Evolutionary conservation across 2,888 invertebrate species (phyloP).

Genomic region (Parnassius glacialis): DNA sequence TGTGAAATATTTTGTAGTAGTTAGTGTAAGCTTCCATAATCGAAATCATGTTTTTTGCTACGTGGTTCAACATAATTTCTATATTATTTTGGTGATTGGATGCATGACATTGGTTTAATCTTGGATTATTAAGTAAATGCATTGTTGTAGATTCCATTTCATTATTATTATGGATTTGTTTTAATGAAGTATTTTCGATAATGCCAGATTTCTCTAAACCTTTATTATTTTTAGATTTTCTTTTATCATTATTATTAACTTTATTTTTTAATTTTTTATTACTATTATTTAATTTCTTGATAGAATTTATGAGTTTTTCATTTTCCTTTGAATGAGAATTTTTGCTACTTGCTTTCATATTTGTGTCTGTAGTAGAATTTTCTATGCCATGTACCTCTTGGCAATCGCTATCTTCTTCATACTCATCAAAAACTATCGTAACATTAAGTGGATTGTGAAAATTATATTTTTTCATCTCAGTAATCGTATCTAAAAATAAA

Average conservation of each 20-base stretch:
- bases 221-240: neutral
- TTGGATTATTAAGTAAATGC: too few species aligned
- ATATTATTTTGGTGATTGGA: neutral
- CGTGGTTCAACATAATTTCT: slow-evolving; percentile 23
- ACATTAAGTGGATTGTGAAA: slow-evolving; percentile 20
- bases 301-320: neutral
- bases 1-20: neutral
- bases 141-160: neutral
- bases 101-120: too few species aligned
- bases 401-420: slow-evolving; percentile 1
- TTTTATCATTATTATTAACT: neutral
- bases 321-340: neutral
- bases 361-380: neutral
- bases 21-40: slow-evolving; percentile 4
- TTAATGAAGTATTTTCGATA: too few species aligned
- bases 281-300: too few species aligned
- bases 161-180: neutral
- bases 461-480: slow-evolving; percentile 20
- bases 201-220: neutral
- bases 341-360: neutral
- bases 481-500: slow-evolving; percentile 17
- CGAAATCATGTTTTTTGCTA: slow-evolving; percentile 29
- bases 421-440: slow-evolving; percentile 22
- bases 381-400: neutral
- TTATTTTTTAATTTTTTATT: too few species aligned